phyloP scores from a whole-genome alignment of 2,888 invertebrate species.

The Drosophila phalerata region DNA sequence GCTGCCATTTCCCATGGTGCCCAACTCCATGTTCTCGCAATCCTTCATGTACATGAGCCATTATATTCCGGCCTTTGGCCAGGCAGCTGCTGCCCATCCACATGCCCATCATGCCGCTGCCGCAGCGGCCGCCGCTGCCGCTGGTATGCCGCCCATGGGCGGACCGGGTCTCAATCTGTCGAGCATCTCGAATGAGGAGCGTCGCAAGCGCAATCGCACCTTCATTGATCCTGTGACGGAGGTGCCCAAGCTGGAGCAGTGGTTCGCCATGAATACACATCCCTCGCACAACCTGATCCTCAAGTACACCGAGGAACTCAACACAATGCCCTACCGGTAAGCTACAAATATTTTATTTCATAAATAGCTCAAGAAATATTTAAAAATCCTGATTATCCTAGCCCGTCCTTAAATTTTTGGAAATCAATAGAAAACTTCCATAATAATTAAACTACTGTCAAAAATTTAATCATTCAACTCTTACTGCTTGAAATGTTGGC shows the following conservation, averaged over 20 bases:
- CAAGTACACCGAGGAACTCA: constrained; percentile 98
- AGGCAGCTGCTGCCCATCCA: constrained; percentile 84
- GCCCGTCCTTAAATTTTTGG: too few species aligned
- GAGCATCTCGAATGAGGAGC: constrained; percentile 91
- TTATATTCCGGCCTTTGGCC: constrained; percentile 90
- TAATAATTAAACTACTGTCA: too few species aligned
- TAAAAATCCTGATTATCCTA: too few species aligned
- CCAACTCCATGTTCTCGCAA: constrained; percentile 95
- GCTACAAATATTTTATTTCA: constrained; percentile 21
- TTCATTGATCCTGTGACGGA: constrained; percentile 99
- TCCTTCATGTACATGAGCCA: constrained; percentile 97
- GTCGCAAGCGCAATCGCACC: constrained; percentile 97
- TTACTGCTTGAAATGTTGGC: too few species aligned
- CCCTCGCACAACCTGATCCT: constrained; percentile 99
- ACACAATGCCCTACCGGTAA: constrained; percentile 95
- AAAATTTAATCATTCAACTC: too few species aligned
- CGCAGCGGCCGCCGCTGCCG: constrained; percentile 86
- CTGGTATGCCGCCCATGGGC: constrained; percentile 78
- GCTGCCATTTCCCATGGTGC: constrained; percentile 93
- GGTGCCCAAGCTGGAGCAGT: constrained; percentile 96
- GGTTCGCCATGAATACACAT: constrained; percentile 99
- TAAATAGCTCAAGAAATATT: not conserved
- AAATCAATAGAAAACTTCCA: not conserved
- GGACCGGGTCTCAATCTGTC: constrained; percentile 88
- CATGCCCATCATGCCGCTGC: constrained; percentile 85